These are phyloP conservation scores for Dastarcus helophoroides DNA, from an alignment of 2,888 invertebrate genomes.

Conservation along the genomic window DNA sequence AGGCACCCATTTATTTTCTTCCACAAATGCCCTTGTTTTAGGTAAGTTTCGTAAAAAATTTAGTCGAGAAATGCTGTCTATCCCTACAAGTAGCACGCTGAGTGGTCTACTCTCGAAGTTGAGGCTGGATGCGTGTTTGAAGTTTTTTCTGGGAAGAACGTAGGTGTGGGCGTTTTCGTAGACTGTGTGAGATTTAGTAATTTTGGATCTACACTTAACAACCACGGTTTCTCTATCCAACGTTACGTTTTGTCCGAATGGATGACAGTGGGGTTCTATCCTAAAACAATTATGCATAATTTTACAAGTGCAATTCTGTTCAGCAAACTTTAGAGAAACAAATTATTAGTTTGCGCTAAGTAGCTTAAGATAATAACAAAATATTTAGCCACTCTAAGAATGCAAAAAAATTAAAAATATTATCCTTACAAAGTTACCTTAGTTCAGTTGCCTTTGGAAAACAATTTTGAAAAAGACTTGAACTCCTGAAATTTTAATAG, in stretches of 20 bases:
- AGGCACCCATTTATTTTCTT: conserved; percentile 36
- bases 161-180: conserved; percentile 47
- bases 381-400: too few species aligned
- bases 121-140: conserved; percentile 13
- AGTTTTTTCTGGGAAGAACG: conserved; percentile 15
- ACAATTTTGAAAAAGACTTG: too few species aligned
- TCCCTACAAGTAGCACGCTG: conserved; percentile 68
- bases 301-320: too few species aligned
- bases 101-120: conserved; percentile 31
- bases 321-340: too few species aligned
- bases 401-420: too few species aligned
- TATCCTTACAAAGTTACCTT: too few species aligned
- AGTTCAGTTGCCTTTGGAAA: too few species aligned
- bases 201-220: conserved; percentile 38
- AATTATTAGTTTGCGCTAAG: too few species aligned
- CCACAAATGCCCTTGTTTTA: conserved; percentile 46
- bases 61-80: conserved; percentile 73
- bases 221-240: conserved; percentile 39
- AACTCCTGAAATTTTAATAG: too few species aligned
- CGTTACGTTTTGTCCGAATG: conserved; percentile 17
- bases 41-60: conserved; percentile 71
- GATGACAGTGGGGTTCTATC: too few species aligned
- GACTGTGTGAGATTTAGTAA: conserved; percentile 21
- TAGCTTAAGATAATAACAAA: too few species aligned
- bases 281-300: too few species aligned